Evolutionary conservation across 2,888 invertebrate genomes (phyloP), one percentile per base, ranked within the genome.

Genomic region (Caenorhabditis sp.): DNA sequence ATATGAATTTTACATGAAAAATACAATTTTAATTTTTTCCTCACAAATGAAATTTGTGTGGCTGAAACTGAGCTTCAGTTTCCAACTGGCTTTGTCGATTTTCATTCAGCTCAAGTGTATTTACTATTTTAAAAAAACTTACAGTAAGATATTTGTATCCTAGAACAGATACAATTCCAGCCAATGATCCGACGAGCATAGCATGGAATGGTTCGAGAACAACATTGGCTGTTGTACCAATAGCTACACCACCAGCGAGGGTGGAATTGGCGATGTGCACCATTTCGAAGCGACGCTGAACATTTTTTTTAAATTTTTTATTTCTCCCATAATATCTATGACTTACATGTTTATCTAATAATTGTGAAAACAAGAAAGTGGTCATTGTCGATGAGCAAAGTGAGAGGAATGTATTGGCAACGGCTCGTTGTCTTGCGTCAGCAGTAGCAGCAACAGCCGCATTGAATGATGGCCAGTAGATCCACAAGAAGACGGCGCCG

Each of bases 381-480:
- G 93, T 92, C 23, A 96, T 92, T 90, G 92, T 92, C 85, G 92
- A 92, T 49, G 81, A 80, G 69, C 93, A 92, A 80, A 97, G 91
- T 53, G 95, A 92, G 76, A 95, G 90, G 88, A 95, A 94, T 1
- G 97, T 96, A 91, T 97, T 97, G 87, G 95, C 91, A 78, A 96
- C 92, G 38, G 95, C 95, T 74, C 82, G 91, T 59, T 83, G 81
- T 27, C 80, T 78, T 23, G 83, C 85, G 67, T 83, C 85, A 27
- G 77, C 81, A 25, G 84, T 79, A 20, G 78, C 80, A 21, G 85
- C 82, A 27, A 93, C 91, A 8, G 89, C 89, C 0, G 92, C 94
- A 90, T 97, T 97, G 90, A 97, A 97, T 72, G 95, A 95, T 0
- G 97, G 97, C 96, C 96, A 97, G 89, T 93, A 97, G 67, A 96